Evolutionary conservation across 2,888 invertebrate genomes (phyloP), one percentile per base, ranked within the genome.

Genomic region (Synergus japonicus): DNA sequence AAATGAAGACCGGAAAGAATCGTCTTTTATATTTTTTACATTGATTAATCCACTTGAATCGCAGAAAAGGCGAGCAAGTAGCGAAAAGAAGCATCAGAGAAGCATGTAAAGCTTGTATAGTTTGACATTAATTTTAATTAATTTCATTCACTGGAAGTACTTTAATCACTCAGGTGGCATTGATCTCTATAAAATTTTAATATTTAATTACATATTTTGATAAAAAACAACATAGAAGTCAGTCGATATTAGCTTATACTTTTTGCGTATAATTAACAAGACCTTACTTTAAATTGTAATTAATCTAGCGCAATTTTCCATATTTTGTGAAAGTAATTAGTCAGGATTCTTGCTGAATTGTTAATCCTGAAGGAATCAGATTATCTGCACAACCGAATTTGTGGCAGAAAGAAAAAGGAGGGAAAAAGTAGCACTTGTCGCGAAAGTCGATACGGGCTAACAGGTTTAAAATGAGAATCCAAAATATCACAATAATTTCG

Each of bases 361-460:
- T 37, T 8, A 12, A 18, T 29, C 12, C 12, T 60, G 18, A 60
- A 22, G 5, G 60, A 65, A 77, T 63, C 13, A 76, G 60, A 22
- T 63, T 4, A 44, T 44, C 46, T 44, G 44, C 13, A n/a, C 44
- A 49, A 76, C 77, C 79, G 77, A 82, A 73, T 78, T 77, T 67
- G 41, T 76, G 22, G 67, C 69, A 54, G 49, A 41, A 54, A 54
- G n/a, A 12, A 54, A 73, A 54, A 73, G 13, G 41, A 13, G 46
- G 12, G 4, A 83, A 78, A 81, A 79, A 83, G 82, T 87, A 78
- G 79, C 87, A 88, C 88, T 88, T 88, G 88, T 85, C 83, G 84
- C 86, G 76, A 87, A 88, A 85, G 79, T 83, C 79, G 79, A 69
- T 66, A 79, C 67, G 76, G 69, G 41, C 54, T 76, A 37, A 58